Percentiles rank a stretch among this genome's conserved stretches.
Conservation (phyloP, 2,888 invertebrate species). For the Tyria jacobaeae region DNA sequence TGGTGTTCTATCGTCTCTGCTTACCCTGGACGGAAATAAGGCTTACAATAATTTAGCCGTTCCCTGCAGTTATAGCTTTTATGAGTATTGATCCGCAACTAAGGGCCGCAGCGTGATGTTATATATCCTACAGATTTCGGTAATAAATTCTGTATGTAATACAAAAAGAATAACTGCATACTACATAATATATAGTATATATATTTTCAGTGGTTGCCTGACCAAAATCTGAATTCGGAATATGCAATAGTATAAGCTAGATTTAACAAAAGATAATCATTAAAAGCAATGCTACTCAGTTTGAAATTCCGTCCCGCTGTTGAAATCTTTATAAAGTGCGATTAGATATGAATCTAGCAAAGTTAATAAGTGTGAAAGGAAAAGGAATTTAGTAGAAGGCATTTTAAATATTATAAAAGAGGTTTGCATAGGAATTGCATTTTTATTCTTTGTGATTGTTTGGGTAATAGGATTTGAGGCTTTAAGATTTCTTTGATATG, state of each 20-base stretch:
- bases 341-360: conserved; percentile 37
- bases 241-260: not conserved
- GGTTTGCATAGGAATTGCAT: conserved; percentile 25
- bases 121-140: too few relatives aligned
- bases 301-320: conserved; percentile 14
- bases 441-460: conserved; percentile 1
- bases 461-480: not conserved
- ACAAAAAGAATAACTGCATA: too few relatives aligned
- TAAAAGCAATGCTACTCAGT: not conserved
- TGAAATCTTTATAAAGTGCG: conserved; percentile 29
- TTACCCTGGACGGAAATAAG: too few relatives aligned
- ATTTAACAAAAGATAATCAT: not conserved
- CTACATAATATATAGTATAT: too few relatives aligned
- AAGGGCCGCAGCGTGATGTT: too few relatives aligned
- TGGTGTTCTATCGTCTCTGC: too few relatives aligned
- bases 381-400: conserved; percentile 26
- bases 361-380: conserved; percentile 26
- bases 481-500: not conserved
- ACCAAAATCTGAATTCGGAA: not conserved
- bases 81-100: too few relatives aligned
- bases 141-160: too few relatives aligned
- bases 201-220: too few relatives aligned
- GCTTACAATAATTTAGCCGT: too few relatives aligned
- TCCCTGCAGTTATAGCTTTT: too few relatives aligned
- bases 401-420: conserved; percentile 25